These are phyloP conservation scores for Lasioglossum vierecki DNA, from an alignment of 2,888 invertebrate genomes.

Conservation along the genomic window DNA sequence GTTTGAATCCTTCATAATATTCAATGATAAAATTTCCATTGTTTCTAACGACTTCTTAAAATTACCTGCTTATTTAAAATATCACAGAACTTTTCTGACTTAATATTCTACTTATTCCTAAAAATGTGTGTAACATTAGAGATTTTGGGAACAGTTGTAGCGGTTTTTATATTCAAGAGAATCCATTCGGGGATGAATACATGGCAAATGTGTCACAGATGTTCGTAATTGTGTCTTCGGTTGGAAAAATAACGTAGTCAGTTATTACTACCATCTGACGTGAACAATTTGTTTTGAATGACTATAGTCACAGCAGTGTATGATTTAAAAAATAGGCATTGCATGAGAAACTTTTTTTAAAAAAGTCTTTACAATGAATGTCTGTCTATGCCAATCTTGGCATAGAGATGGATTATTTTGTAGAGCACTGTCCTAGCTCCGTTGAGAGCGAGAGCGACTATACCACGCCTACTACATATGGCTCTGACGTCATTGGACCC, in stretches of 20 bases:
- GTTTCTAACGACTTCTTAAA: too few species aligned
- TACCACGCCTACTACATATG: not conserved
- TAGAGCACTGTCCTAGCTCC: not conserved
- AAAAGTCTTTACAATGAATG: not conserved
- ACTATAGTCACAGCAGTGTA: not conserved
- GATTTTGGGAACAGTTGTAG: not conserved
- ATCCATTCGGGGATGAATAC: not conserved
- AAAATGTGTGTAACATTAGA: not conserved
- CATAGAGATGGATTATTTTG: not conserved
- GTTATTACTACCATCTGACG: not conserved
- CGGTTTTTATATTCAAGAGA: not conserved
- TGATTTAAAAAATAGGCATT: not conserved
- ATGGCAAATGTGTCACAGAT: not conserved
- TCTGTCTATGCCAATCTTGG: not conserved
- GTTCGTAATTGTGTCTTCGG: not conserved
- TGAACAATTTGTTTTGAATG: not conserved
- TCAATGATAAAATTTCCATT: too few species aligned
- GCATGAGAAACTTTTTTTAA: not conserved
- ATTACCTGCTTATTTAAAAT: too few species aligned
- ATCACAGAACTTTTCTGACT: too few species aligned
- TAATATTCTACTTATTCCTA: not conserved
- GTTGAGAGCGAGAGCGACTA: not conserved
- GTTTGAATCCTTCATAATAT: too few species aligned
- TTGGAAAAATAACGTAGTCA: not conserved
- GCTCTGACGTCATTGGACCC: not conserved